These are phyloP conservation scores for Podilymbus podiceps DNA, from an alignment of 2,113 vertebrate species.

Conservation along the genomic window DNA sequence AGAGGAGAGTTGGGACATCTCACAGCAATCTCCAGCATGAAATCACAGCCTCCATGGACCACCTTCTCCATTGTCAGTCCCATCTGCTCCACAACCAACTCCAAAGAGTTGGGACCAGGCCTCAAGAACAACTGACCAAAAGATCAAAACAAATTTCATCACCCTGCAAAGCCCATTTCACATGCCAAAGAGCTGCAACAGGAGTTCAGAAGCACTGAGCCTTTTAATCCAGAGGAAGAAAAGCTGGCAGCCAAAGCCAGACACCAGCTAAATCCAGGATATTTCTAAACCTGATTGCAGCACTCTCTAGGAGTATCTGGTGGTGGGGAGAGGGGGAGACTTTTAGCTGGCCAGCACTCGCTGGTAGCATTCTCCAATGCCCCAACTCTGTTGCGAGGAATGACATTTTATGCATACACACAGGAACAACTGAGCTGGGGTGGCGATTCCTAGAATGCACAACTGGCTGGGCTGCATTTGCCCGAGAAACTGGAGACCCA, in stretches of 20 bases:
- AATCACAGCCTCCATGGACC: not conserved
- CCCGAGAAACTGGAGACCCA: conserved; percentile 64
- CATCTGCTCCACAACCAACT: not conserved
- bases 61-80: not conserved
- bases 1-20: not conserved
- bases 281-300: conserved; percentile 59
- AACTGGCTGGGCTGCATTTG: conserved; percentile 63
- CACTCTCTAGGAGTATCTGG: conserved; percentile 39
- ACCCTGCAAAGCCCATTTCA: not conserved
- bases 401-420: conserved; percentile 57
- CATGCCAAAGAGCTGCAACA: not conserved
- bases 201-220: conserved; percentile 9
- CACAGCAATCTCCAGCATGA: not conserved
- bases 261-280: conserved; percentile 58
- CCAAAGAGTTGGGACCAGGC: not conserved
- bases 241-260: conserved; percentile 46
- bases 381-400: not conserved
- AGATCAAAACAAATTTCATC: not conserved
- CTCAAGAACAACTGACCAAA: not conserved
- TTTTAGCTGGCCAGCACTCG: not conserved
- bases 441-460: conserved; percentile 68
- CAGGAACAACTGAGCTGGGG: conserved; percentile 60
- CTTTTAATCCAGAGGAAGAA: conserved; percentile 52
- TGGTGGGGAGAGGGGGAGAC: not conserved
- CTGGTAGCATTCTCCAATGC: not conserved